Evolutionary conservation across 2,888 invertebrate genomes (phyloP), one percentile per base, ranked within the genome.

Genomic region (Entomobrya proxima): DNA sequence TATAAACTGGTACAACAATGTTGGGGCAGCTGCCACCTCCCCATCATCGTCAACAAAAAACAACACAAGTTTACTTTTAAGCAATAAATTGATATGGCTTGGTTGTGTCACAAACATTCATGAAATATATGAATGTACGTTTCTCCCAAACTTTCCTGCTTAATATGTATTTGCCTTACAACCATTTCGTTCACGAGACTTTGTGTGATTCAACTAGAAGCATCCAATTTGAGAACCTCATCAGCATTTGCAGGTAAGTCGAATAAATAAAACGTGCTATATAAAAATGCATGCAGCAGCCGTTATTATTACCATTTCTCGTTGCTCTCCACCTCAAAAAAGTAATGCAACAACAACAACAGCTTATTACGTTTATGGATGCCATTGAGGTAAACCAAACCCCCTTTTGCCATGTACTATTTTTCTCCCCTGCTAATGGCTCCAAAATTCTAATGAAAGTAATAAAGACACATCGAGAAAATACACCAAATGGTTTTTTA

Each of bases 381-480:
- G 21, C 69, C 52, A 72, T 81, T 81, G 40, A 81, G 80, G 80
- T 81, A 58, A 72, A 55, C 69, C 79, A 24, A 64, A 27, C 64
- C 64, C 64, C 64, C 18, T 64, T 64, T n/a, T 50, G 11, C 58
- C 1, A 24, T 11, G 40, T n/a, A 69, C 32, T 50, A 30, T 7
- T 27, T 58, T 76, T 78, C 24, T 30, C 76, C 52, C 72, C n/a
- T 35, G 76, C 55, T 80, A 83, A 83, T 76, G 86, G 78, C 61
- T 78, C 75, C 35, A 80, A 81, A 79, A 86, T 84, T 84, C 87
- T 89, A 88, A 89, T 88, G 88, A 89, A 89, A 87, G 89, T 88
- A 88, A 88, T 88, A 89, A 88, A 84, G 83, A 80, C 47, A 77
- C 81, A 84, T 81, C 50, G 75, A 69, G 11, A 69, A 77, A 76